phyloP scores from a whole-genome alignment of 2,888 invertebrate genomes.

The Mythimna loreyi region DNA sequence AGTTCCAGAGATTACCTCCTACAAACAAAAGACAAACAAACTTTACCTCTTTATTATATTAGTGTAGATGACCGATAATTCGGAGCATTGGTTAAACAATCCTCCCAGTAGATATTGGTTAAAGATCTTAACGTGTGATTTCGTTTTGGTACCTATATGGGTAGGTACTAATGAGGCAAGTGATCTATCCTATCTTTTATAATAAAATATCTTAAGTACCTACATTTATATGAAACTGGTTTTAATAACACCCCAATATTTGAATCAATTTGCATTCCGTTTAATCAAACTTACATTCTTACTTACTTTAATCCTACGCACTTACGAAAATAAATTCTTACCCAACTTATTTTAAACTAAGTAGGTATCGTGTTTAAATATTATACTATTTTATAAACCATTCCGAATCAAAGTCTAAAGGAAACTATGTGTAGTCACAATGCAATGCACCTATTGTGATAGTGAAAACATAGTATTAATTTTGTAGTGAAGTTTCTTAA shows the following conservation, averaged over 20 bases:
- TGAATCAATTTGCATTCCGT: neutral
- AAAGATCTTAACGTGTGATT: slow-evolving; percentile 7
- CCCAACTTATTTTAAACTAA: no score
- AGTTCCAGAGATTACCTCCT: no score
- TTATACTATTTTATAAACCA: neutral
- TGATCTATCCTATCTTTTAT: neutral
- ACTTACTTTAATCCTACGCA: no score
- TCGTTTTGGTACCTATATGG: no score
- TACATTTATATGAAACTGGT: no score
- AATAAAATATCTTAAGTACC: no score
- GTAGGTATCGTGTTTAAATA: neutral
- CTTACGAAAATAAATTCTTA: neutral
- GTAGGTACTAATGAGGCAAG: neutral
- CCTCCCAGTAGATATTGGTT: no score
- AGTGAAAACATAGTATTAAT: neutral
- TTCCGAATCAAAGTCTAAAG: neutral
- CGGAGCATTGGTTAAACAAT: no score
- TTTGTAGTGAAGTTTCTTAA: slow-evolving; percentile 6
- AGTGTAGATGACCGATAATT: no score
- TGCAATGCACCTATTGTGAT: neutral
- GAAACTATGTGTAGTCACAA: neutral
- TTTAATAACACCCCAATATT: neutral
- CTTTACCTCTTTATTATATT: no score
- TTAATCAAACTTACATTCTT: no score
- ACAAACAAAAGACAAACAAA: no score